Evolutionary conservation across 1,140 invertebrate species (phyloP), one percentile per base, ranked within the genome.

Genomic region (Nixonia krombeini): DNA sequence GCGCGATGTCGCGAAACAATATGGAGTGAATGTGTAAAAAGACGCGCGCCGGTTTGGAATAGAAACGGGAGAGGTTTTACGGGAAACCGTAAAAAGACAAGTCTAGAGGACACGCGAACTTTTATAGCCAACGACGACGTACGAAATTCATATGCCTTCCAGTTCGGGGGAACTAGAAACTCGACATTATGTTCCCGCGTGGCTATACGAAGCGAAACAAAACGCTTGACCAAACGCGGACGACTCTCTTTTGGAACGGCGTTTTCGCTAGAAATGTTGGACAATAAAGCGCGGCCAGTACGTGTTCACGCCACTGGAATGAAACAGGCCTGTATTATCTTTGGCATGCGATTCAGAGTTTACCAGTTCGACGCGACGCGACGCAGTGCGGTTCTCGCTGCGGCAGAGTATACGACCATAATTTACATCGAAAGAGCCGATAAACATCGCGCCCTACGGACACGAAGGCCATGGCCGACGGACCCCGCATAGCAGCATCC

Each of bases 341-440:
- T 63, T 59, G 50, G 66, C 58, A 51, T 18, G 59, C 21, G 55
- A 50, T 38, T 40, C 46, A 25, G 58, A 26, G 46, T 62, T 61
- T 61, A 44, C 29, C 49, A 41, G 41, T 13, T 26, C n/a, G 31
- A 21, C 10, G 23, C 35, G 31, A 58, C 42, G 42, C 59, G 38
- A 18, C 56, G 50, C 42, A 58, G 58, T 44, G 50, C 47, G 50
- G 44, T 45, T 58, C 42, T 50, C 29, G 47, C 42, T 62, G 61
- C 53, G 51, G 40, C 64, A 58, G 59, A 71, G 58, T 52, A 64
- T 65, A 70, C 68, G 61, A 68, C 69, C 74, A 78, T 79, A 79
- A 78, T 79, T 79, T 79, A 79, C 75, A 78, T 79, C 77, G 75
- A 78, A 78, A 74, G 75, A 76, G 75, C 75, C 74, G 77, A 79